These are phyloP conservation scores for Plumapathes pennacea DNA, from an alignment of 92 coral and sea anemone species.

Conservation along the genomic window DNA sequence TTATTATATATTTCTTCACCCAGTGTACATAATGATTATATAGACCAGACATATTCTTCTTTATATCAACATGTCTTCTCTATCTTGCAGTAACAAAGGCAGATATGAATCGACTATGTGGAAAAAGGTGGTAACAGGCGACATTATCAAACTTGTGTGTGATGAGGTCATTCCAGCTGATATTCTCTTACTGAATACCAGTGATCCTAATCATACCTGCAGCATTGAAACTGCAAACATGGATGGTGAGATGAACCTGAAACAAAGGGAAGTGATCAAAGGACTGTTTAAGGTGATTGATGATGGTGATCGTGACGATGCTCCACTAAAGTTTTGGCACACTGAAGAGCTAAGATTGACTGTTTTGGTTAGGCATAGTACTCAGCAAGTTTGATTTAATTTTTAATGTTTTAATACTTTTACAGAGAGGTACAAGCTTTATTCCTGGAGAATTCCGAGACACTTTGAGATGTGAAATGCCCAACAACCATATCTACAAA, in stretches of 20 bases:
- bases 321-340: not conserved
- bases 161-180: conserved; percentile 96
- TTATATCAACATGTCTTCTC: not conserved
- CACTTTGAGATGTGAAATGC: conserved; percentile 77
- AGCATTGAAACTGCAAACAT: conserved; percentile 95
- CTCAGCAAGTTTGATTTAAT: not conserved
- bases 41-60: no score
- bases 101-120: conserved; percentile 61
- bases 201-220: conserved; percentile 79
- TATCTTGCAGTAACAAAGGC: conserved; percentile 33
- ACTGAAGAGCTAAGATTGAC: no score
- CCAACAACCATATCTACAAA: conserved; percentile 90
- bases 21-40: no score
- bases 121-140: conserved; percentile 87
- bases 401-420: not conserved
- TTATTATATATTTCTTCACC: no score
- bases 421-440: conserved; percentile 41
- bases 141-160: conserved; percentile 64
- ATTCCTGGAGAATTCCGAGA: conserved; percentile 58
- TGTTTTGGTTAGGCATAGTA: no score
- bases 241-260: conserved; percentile 96
- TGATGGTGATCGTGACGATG: no score
- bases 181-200: conserved; percentile 74
- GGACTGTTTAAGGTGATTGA: conserved; percentile 58
- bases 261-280: conserved; percentile 92